Percentiles rank a stretch among this genome's conserved stretches.
Conservation (phyloP, 1,140 invertebrate genomes). For the Drosophila sproati region DNA sequence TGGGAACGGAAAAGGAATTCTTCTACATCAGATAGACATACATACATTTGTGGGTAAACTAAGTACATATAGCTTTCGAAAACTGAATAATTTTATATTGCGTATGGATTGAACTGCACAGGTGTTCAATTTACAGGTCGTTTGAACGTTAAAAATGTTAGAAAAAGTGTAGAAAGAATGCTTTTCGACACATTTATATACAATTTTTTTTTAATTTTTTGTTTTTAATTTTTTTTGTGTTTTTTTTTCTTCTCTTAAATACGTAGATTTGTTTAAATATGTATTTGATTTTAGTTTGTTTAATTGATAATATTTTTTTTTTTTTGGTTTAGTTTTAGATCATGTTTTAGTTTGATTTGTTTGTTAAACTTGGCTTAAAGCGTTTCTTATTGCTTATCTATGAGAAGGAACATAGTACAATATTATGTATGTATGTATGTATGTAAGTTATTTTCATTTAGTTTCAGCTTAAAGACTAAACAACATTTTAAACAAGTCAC, state of each 20-base stretch:
- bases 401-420: conserved; percentile 80
- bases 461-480: conserved; percentile 73
- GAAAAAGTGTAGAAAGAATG: conserved; percentile 46
- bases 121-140: conserved; percentile 21
- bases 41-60: conserved; percentile 3
- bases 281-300: conserved; percentile 39
- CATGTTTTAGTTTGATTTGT: conserved; percentile 70
- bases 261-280: conserved; percentile 48
- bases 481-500: conserved; percentile 78
- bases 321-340: conserved; percentile 53
- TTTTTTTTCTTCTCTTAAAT: conserved; percentile 29
- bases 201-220: conserved; percentile 35
- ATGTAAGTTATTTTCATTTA: conserved; percentile 30
- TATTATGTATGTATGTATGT: conserved; percentile 47
- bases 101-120: conserved; percentile 13
- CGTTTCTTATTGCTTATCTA: conserved; percentile 79
- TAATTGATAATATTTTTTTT: conserved; percentile 34
- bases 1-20: conserved; percentile 8
- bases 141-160: conserved; percentile 34
- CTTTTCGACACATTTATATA: conserved; percentile 68
- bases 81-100: conserved; percentile 30
- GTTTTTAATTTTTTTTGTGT: conserved; percentile 10
- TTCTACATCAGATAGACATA: conserved; percentile 24
- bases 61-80: conserved; percentile 18
- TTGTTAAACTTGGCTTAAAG: conserved; percentile 77